A percentile compares a stretch with the other conserved stretches of the same genome.
These are phyloP conservation scores for Isichthys henryi DNA, from an alignment of 2,113 vertebrate genomes.

Conservation along the genomic window DNA sequence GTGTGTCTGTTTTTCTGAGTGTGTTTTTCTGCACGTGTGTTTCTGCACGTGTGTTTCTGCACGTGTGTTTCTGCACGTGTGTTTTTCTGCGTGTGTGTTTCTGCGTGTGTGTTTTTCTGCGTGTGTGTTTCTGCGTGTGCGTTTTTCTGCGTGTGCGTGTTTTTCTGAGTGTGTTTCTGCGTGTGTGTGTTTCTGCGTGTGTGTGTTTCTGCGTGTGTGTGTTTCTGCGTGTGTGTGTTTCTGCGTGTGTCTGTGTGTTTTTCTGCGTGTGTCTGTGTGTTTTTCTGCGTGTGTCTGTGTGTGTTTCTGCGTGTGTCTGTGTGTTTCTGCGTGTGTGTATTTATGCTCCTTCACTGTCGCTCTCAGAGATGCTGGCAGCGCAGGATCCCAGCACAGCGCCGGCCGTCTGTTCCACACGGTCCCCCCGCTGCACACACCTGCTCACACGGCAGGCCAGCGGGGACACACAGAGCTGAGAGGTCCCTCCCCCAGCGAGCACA, in stretches of 20 bases:
- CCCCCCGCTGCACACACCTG: conserved; percentile 32
- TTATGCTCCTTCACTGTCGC: neutral
- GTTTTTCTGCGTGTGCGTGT: neutral
- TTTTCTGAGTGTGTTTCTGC: neutral
- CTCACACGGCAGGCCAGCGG: conserved; percentile 36
- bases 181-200: neutral
- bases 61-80: neutral
- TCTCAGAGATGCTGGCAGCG: conserved; percentile 19
- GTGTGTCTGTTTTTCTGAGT: too few species aligned
- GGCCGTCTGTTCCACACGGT: conserved; percentile 32
- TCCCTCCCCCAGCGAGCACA: neutral
- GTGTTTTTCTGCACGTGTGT: too few species aligned
- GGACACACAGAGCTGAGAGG: neutral
- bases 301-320: neutral
- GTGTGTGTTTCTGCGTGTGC: too few species aligned
- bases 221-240: too few species aligned
- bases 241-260: neutral
- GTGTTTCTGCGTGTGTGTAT: neutral
- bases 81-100: too few species aligned
- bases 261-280: too few species aligned
- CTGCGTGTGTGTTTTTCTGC: too few species aligned
- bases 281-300: too few species aligned
- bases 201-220: neutral
- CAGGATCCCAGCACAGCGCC: conserved; percentile 24
- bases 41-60: too few species aligned